Base-by-base conservation (phyloP, 2,113 vertebrate genomes). In the Nicator chloris region DNA sequence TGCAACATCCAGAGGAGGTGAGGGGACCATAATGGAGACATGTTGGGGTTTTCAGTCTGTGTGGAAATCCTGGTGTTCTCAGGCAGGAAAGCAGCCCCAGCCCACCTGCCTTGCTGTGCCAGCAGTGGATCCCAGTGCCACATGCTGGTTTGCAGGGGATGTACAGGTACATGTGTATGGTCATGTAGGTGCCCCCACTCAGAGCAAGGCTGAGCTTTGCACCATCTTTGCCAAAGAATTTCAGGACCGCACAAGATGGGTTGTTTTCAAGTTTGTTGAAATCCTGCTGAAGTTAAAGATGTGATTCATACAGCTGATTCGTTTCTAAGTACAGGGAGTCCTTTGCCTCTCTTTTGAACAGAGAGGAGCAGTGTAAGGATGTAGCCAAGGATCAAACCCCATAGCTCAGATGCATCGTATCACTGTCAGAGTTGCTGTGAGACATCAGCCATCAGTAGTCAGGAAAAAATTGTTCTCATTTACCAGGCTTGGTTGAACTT, bases 111-210 rank as follows among this genome's bases (percentile, higher is more conserved):
- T 35, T 42, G 13, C 45, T 47, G 8, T 81, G 56, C 76, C 20
- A 6, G 23, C 26, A 27, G 31, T 8, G 60, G 56, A 31, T 54
- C 51, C 93, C 28, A 35, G 59, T 23, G 37, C 19, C 72, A 19
- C 37, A 69, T 49, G 30, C 39, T 42, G 51, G 27, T 47, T 35
- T 78, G 51, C 42, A 64, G 40, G 47, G 64, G 27, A 10, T 5
- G 1, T 7, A 1, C 3, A 0, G 5, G 2, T 2, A 6, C 22
- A 0, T 2, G 1, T 13, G 12, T 49, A 1, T 5, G 30, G n/a
- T 64, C 2, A 0, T 8, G 12, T 11, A 37, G 44, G 13, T 51
- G 61, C 30, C 68, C 35, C 64, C 27, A 27, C 56, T 40, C 0
- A 0, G 69, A 50, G 42, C 35, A 28, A 21, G 51, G 42, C 44